Evolutionary conservation across 2,113 vertebrate genomes (phyloP).

Genomic region (Actenoides hombroni): DNA sequence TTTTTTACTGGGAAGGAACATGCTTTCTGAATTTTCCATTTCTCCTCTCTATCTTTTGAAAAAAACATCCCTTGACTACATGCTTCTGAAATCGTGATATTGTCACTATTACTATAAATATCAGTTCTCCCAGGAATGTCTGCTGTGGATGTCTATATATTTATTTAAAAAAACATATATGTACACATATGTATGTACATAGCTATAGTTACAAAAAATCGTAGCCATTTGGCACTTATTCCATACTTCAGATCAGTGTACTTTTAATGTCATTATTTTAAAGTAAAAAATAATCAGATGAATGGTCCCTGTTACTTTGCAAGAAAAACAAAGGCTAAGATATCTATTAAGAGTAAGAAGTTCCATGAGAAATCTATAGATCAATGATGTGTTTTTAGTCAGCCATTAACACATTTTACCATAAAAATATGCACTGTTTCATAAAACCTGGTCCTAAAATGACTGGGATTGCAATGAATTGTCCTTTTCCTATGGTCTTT

Average conservation of each 20-base stretch:
- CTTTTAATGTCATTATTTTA: neutral
- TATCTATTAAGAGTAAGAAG: neutral
- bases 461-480: neutral
- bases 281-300: neutral
- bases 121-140: neutral
- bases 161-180: neutral
- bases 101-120: neutral
- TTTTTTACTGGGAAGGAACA: neutral
- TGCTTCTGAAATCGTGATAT: neutral
- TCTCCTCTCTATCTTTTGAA: neutral
- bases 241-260: neutral
- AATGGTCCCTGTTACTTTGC: neutral
- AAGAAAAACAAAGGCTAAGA: neutral
- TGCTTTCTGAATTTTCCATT: neutral
- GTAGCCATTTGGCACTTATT: neutral
- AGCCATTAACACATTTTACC: neutral
- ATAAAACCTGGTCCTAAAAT: neutral
- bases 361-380: neutral
- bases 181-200: too few species aligned
- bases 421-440: neutral
- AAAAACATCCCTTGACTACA: neutral
- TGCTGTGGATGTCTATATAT: neutral
- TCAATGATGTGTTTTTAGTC: neutral
- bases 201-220: neutral
- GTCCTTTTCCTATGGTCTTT: neutral